Conservation (phyloP, 2,113 vertebrate genomes). For the Coreoperca whiteheadi region DNA sequence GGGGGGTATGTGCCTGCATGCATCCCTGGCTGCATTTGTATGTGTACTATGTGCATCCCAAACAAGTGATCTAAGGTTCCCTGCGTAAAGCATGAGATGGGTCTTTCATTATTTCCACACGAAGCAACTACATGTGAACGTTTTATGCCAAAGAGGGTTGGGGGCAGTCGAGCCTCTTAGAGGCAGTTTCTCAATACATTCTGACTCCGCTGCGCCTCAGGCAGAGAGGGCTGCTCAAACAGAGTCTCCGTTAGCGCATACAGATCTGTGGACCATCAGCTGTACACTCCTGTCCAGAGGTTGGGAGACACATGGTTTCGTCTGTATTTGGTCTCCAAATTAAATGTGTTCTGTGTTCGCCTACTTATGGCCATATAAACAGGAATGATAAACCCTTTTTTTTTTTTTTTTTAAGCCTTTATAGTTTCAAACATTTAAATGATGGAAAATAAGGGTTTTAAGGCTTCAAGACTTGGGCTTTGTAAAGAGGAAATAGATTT, state of each 20-base stretch:
- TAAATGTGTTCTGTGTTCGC: too few relatives aligned
- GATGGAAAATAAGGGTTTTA: not conserved
- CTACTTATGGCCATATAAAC: not conserved
- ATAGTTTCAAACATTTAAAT: not conserved
- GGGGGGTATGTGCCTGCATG: not conserved
- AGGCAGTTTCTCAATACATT: not conserved
- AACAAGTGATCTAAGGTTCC: not conserved
- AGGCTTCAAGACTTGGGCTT: not conserved
- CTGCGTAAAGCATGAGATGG: constrained; percentile 9
- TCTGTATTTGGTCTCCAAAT: not conserved
- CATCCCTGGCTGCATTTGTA: not conserved
- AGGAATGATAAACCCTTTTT: not conserved
- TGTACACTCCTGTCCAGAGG: not conserved
- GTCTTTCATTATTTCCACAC: constrained; percentile 12
- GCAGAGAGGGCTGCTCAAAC: not conserved
- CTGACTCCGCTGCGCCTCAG: constrained; percentile 7
- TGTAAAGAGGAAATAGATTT: not conserved
- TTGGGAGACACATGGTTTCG: not conserved
- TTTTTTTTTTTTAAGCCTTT: not conserved
- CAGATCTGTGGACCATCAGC: not conserved
- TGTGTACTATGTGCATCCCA: too few relatives aligned
- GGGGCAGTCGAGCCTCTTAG: not conserved
- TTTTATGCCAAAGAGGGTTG: not conserved
- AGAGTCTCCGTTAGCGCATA: not conserved
- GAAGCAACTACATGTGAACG: not conserved